These are phyloP conservation scores for Seriola dumerili DNA, from an alignment of 2,113 vertebrate species.

Conservation along the genomic window DNA sequence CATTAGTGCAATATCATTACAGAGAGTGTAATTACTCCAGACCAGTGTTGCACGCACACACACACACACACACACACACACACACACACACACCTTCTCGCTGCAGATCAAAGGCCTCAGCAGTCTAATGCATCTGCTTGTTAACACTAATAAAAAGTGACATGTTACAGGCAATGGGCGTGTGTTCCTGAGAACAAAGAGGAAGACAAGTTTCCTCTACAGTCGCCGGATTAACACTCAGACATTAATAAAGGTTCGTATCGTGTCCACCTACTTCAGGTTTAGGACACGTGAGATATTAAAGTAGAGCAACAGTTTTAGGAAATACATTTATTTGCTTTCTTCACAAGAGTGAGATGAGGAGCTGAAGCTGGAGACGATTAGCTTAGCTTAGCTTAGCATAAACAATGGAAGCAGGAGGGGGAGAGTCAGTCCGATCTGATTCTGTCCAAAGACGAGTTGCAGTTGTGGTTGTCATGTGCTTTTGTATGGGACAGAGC, in stretches of 20 bases:
- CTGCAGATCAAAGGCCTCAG: slow-evolving; percentile 63
- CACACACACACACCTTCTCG: neutral
- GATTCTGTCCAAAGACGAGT: neutral
- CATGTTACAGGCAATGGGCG: slow-evolving; percentile 30
- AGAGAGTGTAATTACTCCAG: slow-evolving; percentile 47
- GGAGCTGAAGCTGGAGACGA: neutral
- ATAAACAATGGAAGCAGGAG: neutral
- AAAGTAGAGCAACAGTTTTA: neutral
- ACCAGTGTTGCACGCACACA: slow-evolving; percentile 14
- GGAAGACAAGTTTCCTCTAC: slow-evolving; percentile 25
- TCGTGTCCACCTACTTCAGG: too few species aligned
- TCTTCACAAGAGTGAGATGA: neutral
- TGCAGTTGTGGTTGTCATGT: neutral
- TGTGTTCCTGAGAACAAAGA: slow-evolving; percentile 55
- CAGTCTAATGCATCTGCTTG: slow-evolving; percentile 56
- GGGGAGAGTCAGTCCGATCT: neutral
- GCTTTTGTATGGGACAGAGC: too few species aligned
- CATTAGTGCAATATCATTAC: slow-evolving; percentile 57
- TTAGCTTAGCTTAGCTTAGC: neutral
- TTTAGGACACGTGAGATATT: neutral
- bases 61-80: slow-evolving; percentile 23
- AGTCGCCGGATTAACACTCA: slow-evolving; percentile 5
- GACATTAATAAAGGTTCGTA: neutral
- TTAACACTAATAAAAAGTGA: slow-evolving; percentile 69
- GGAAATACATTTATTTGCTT: neutral